phyloP scores from a whole-genome alignment of 2,888 invertebrate genomes.

The Drosophila subquinaria region DNA sequence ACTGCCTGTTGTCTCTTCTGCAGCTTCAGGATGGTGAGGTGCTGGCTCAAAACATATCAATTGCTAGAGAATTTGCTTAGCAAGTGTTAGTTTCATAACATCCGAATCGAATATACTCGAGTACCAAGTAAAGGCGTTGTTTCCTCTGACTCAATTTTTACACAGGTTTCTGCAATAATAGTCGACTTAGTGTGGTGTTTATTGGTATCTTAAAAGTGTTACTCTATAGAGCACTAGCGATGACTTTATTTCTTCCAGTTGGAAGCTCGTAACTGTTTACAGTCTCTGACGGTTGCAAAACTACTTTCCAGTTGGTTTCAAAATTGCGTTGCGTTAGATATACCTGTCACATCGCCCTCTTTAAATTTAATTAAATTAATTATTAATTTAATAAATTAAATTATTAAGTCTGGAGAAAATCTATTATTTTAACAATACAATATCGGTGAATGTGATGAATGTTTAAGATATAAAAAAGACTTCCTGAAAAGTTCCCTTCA shows the following conservation, averaged over 20 bases:
- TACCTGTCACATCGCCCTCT: too few relatives aligned
- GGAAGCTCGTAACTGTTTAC: not conserved
- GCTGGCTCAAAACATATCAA: not conserved
- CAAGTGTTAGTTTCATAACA: conserved; percentile 22
- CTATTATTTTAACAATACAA: too few relatives aligned
- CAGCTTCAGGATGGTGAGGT: not conserved
- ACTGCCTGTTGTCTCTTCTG: not conserved
- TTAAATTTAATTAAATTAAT: too few relatives aligned
- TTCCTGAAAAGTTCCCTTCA: not conserved
- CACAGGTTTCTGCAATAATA: not conserved
- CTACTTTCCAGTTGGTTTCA: not conserved
- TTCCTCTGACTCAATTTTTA: not conserved
- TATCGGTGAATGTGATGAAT: not conserved
- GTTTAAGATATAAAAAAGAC: not conserved
- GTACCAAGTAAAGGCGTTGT: not conserved
- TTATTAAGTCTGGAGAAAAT: too few relatives aligned
- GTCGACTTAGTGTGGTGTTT: not conserved
- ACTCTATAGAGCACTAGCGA: not conserved
- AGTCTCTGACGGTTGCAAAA: not conserved
- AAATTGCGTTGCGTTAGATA: not conserved
- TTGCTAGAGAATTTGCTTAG: conserved; percentile 12
- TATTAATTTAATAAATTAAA: too few relatives aligned
- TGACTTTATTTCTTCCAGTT: not conserved
- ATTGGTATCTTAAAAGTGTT: not conserved
- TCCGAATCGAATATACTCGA: not conserved